A percentile compares a stretch with the other conserved stretches of the same genome.
Conservation (phyloP, 2,797 vertebrate species). For the Silurus aristotelis region DNA sequence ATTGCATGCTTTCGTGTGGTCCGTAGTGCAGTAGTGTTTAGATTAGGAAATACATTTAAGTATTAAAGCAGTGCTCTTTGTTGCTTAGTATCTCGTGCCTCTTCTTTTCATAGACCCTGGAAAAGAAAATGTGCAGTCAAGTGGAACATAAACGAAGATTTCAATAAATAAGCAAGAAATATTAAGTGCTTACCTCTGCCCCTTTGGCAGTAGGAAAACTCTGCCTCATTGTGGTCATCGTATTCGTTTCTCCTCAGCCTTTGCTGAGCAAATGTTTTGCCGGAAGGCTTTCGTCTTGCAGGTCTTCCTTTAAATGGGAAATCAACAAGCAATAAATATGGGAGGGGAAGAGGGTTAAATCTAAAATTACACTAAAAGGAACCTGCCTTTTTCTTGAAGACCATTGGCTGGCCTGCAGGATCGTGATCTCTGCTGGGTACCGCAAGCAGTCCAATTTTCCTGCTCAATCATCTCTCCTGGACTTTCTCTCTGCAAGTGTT, state of each 20-base stretch:
- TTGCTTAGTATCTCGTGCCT: constrained; percentile 60
- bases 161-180: background rate
- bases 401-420: constrained; percentile 44
- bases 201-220: constrained; percentile 52
- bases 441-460: constrained; percentile 55
- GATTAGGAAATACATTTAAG: constrained; percentile 53
- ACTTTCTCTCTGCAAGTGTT: constrained; percentile 42
- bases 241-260: constrained; percentile 57
- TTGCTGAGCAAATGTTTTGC: constrained; percentile 57
- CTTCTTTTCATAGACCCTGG: constrained; percentile 64
- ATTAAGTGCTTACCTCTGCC: constrained; percentile 58
- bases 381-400: constrained; percentile 56
- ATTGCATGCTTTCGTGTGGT: constrained; percentile 49
- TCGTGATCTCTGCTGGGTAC: constrained; percentile 51
- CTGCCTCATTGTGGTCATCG: constrained; percentile 52
- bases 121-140: background rate
- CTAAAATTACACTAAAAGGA: background rate
- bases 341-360: no score
- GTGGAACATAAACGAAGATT: background rate
- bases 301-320: constrained; percentile 36
- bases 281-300: constrained; percentile 48
- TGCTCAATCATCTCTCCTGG: constrained; percentile 49
- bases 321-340: background rate
- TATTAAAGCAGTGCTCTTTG: constrained; percentile 52
- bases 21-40: constrained; percentile 53